Percentiles rank a stretch among this genome's conserved stretches.
phyloP scores from a whole-genome alignment of 92 coral and sea anemone genomes.

The Anthopleura xanthogrammica region DNA sequence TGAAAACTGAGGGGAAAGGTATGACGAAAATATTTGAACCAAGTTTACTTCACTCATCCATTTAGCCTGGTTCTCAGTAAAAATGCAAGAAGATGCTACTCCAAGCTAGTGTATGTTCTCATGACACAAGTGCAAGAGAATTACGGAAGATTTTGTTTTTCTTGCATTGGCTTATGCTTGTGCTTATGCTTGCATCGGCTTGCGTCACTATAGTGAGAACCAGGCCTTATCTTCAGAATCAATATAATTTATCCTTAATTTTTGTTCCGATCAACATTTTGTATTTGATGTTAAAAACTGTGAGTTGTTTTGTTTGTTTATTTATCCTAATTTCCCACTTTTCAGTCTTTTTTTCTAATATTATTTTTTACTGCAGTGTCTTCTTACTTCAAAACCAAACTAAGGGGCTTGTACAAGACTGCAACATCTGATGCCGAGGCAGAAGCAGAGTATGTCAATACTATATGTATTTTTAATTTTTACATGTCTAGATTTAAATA shows the following conservation, averaged over 20 bases:
- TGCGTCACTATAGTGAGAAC: too few species aligned
- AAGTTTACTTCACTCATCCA: background rate
- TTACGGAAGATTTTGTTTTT: too few species aligned
- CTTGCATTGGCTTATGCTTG: too few species aligned
- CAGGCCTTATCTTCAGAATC: too few species aligned
- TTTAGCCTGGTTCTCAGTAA: background rate
- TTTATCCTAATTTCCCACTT: background rate
- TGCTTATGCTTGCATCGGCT: too few species aligned
- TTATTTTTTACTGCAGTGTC: conserved; percentile 60
- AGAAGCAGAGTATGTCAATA: conserved; percentile 84
- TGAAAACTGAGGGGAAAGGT: conserved; percentile 97
- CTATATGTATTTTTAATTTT: background rate
- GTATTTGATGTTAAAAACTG: background rate
- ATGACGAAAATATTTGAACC: background rate
- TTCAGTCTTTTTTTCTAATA: background rate
- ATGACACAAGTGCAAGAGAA: too few species aligned
- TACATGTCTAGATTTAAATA: too few species aligned
- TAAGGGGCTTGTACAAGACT: conserved; percentile 90
- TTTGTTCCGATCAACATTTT: background rate
- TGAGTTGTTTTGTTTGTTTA: background rate
- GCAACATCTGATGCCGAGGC: conserved; percentile 94
- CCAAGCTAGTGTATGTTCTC: too few species aligned
- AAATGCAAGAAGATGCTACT: too few species aligned
- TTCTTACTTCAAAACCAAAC: conserved; percentile 88
- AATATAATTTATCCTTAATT: background rate